Base-by-base conservation (phyloP, 2,113 vertebrate genomes). In the Pavo muticus region DNA sequence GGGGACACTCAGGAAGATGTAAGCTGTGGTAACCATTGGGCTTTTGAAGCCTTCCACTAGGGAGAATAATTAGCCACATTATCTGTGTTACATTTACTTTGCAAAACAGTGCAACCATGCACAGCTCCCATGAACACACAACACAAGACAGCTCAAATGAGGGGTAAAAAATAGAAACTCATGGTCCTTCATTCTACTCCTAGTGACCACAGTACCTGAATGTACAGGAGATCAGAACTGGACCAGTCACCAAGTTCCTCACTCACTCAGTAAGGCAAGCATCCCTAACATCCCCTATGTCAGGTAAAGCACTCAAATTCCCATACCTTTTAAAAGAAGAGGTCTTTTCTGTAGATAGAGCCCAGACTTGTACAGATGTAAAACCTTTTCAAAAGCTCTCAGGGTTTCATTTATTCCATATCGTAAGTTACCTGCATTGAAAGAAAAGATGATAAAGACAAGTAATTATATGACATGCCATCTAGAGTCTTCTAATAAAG, bases 281-380 rank as follows among this genome's bases (percentile, higher is more conserved):
- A 47, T 47, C 47, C 47, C 47, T 47, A 47, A 11, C 10, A 48
- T 21, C 24, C 48, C 48, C 18, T 59, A 39, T 3, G 44, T 56
- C 52, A 72, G 25, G 42, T n/a, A 40, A 20, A 85, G 39, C 25
- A 60, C 50, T 84, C 20, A 71, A 87, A 88, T 87, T 35, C 64
- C 32, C 27, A 59, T 98, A 99, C 98, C 98, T 98, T 97, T 97
- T 89, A 98, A 95, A 88, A 92, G 97, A 95, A 96, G 97, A 88
- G 87, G 96, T 91, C 89, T 98, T 92, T 98, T 98, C 89, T 98
- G 98, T 71, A 98, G 98, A 97, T 99, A 98, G 90, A 98, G 97
- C 87, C 98, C 99, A 94, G 98, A 98, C 96, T 98, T 98, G 97
- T 99, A 99, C 50, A 98, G 94, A 93, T 97, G 96, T 91, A 99